phyloP scores from a whole-genome alignment of 1,140 invertebrate genomes.

The Ceratosolen solmsi region DNA sequence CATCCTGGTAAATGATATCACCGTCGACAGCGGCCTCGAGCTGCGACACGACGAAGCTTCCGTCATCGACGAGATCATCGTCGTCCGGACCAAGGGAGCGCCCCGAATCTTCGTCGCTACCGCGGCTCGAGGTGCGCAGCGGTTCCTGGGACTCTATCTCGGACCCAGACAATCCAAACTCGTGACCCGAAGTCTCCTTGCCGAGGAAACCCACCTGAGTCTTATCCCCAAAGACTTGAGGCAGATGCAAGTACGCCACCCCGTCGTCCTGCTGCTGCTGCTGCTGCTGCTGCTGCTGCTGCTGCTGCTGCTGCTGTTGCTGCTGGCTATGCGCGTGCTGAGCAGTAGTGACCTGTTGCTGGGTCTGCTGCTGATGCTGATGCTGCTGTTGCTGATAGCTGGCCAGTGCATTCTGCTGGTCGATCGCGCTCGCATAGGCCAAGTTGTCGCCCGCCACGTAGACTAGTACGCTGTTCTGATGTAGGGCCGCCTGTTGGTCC shows the following conservation, averaged over 20 bases:
- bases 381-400: constrained; percentile 57
- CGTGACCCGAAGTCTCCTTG: constrained; percentile 23
- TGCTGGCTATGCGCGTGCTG: constrained; percentile 56
- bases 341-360: constrained; percentile 55
- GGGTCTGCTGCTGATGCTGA: constrained; percentile 54
- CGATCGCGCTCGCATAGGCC: constrained; percentile 68
- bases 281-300: constrained; percentile 21
- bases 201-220: constrained; percentile 23
- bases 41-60: constrained; percentile 45
- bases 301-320: constrained; percentile 49
- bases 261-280: constrained; percentile 49
- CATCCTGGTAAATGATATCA: constrained; percentile 50
- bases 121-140: constrained; percentile 45
- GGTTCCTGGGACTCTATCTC: constrained; percentile 41
- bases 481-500: constrained; percentile 56
- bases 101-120: constrained; percentile 44
- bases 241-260: constrained; percentile 48
- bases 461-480: constrained; percentile 67
- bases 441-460: constrained; percentile 72
- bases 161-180: constrained; percentile 9
- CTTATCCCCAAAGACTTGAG: constrained; percentile 43
- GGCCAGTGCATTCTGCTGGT: constrained; percentile 62
- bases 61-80: constrained; percentile 53
- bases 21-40: constrained; percentile 45
- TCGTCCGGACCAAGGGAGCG: constrained; percentile 50